Conservation (phyloP, 2,113 vertebrate genomes). For the Vombatus ursinus region DNA sequence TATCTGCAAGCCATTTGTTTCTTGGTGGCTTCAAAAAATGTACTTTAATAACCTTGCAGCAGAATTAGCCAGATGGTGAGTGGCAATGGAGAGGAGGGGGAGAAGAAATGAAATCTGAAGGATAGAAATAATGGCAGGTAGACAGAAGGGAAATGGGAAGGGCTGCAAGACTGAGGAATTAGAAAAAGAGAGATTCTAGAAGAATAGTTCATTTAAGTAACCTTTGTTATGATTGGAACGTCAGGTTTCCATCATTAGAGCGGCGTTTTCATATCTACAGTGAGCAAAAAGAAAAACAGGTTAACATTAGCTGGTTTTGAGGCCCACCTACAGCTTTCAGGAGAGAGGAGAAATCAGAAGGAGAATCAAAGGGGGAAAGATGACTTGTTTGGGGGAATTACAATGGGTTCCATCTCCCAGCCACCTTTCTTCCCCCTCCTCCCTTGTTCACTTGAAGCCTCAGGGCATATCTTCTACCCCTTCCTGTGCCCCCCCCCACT, state of each 20-base stretch:
- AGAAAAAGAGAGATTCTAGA: neutral
- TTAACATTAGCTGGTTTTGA: constrained; percentile 1
- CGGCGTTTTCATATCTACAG: constrained; percentile 25
- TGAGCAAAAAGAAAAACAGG: neutral
- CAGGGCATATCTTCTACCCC: neutral
- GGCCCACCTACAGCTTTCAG: neutral
- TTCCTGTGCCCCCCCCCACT: neutral
- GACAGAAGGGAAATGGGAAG: neutral
- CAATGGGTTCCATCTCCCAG: neutral
- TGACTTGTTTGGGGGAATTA: constrained; percentile 10
- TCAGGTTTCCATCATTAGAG: neutral
- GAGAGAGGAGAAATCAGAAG: neutral
- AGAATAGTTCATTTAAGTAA: neutral
- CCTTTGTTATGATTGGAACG: constrained; percentile 9
- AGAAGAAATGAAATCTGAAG: neutral
- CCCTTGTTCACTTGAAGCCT: neutral
- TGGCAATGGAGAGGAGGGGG: constrained; percentile 6
- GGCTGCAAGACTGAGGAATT: neutral
- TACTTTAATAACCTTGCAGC: constrained; percentile 28
- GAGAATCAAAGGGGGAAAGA: constrained; percentile 14
- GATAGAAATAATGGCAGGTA: neutral
- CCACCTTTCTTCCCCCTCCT: neutral
- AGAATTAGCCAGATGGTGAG: constrained; percentile 13
- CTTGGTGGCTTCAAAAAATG: constrained; percentile 40
- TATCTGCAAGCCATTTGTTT: constrained; percentile 31